Conservation (phyloP, 2,113 vertebrate species). For the Apistogramma diplotaenia region DNA sequence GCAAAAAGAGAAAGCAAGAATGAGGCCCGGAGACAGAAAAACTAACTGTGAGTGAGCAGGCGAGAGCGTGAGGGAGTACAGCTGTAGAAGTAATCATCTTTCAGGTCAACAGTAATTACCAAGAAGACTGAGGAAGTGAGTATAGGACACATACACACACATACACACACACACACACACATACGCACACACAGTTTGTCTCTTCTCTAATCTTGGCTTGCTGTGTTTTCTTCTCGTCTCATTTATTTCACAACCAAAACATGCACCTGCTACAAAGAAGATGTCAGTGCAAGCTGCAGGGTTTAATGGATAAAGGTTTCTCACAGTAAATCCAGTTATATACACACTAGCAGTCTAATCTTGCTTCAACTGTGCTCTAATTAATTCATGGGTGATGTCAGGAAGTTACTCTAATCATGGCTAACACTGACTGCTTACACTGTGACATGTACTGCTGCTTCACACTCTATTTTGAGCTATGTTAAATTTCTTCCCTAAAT, state of each 20-base stretch:
- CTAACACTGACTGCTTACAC: constrained; percentile 3
- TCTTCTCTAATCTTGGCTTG: constrained; percentile 1
- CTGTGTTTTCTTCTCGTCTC: constrained; percentile 34
- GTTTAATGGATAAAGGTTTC: constrained; percentile 29
- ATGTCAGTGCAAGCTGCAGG: constrained; percentile 11
- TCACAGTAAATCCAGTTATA: constrained; percentile 16
- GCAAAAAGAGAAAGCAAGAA: not conserved
- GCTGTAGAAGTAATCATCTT: constrained; percentile 66
- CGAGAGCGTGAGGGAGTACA: constrained; percentile 20
- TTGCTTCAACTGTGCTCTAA: constrained; percentile 15
- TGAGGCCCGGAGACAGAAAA: constrained; percentile 19
- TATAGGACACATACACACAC: constrained; percentile 8
- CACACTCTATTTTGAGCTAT: not conserved
- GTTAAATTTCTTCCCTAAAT: not conserved
- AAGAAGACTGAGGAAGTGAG: constrained; percentile 39
- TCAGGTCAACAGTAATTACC: constrained; percentile 72
- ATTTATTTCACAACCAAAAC: constrained; percentile 43
- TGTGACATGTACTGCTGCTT: constrained; percentile 5
- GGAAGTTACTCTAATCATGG: constrained; percentile 29
- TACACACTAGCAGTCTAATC: constrained; percentile 20
- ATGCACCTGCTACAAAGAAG: constrained; percentile 33
- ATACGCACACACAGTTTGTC: constrained; percentile 10
- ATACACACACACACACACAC: constrained; percentile 15
- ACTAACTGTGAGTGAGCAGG: constrained; percentile 16
- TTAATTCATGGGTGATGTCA: constrained; percentile 43